Evolutionary conservation across 1,140 invertebrate species (phyloP), one percentile per base, ranked within the genome.

Genomic region (Panagrolaimus sp.): DNA sequence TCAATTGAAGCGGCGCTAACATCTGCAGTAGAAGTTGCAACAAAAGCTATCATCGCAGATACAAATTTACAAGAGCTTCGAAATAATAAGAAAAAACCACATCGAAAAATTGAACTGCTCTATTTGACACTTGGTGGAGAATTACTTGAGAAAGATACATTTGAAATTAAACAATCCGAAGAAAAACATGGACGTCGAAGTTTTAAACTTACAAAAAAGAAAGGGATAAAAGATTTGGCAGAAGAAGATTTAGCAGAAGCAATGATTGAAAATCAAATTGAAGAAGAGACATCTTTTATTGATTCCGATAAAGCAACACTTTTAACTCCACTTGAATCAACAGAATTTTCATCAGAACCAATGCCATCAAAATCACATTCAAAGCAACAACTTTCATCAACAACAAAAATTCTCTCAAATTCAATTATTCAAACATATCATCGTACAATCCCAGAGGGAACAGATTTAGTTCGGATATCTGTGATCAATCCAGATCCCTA

Each of bases 1-100:
- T 38, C 51, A 11, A 14, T 62, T n/a, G 42, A 42, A 46, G 43
- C 66, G n/a, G 66, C 38, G 14, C 25, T 68, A 13, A 53, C 8
- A 5, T 20, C 51, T 13, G 51, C 51, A 4, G 51, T 57, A 2
- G 51, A 57, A 57, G 51, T 27, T 20, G 51, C 51, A n/a, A 27
- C n/a, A 13, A 13, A 20, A 9, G 51, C 20, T 5, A 38, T 38
- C 7, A 38, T 38, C 7, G 31, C 31, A 38, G 31, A 38, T 38
- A 38, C 31, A 38, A 38, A 38, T 38, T 38, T 38, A 38, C 31
- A 38, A 38, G 31, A 38, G 7, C 31, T 38, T 38, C 31, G 31
- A 38, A 38, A 38, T 38, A 38, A 38, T 38, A 38, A 38, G 31
- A 38, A 38, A 38, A 38, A 38, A 38, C 31, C 31, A 57, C 8